These are phyloP conservation scores for Diprion similis DNA, from an alignment of 1,140 invertebrate genomes.

Conservation along the genomic window DNA sequence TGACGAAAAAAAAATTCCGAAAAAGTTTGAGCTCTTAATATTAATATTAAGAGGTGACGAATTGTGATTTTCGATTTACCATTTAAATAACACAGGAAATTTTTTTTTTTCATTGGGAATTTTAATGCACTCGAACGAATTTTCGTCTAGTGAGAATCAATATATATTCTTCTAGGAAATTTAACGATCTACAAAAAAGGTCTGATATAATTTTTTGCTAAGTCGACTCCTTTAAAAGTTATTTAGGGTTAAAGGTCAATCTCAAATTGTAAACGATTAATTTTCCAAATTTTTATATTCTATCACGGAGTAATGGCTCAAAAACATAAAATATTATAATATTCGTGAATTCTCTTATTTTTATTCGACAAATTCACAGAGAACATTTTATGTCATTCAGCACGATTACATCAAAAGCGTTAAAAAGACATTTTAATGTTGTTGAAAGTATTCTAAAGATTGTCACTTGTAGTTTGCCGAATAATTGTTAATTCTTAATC, in stretches of 20 bases:
- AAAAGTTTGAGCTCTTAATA: no score
- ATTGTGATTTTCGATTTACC: no score
- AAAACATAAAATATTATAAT: neutral
- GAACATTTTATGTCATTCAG: neutral
- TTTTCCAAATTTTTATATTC: neutral
- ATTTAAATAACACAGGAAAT: no score
- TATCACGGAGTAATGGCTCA: neutral
- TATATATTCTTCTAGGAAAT: neutral
- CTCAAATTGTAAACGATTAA: neutral
- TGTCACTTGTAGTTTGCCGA: no score
- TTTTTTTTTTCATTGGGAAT: no score
- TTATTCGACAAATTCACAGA: neutral
- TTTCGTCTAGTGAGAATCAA: no score
- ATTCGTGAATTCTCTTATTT: neutral
- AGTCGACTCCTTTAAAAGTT: conserved; percentile 13
- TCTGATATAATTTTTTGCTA: conserved; percentile 18
- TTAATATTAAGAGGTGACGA: no score
- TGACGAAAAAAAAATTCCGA: no score
- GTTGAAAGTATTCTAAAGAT: neutral
- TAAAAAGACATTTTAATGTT: neutral
- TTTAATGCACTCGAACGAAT: no score
- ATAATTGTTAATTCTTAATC: no score
- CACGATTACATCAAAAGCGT: neutral
- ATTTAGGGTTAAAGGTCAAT: conserved; percentile 11
- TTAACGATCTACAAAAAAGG: conserved; percentile 20